These are phyloP conservation scores for Phoeniculus purpureus DNA, from an alignment of 2,797 vertebrate species.

Conservation along the genomic window DNA sequence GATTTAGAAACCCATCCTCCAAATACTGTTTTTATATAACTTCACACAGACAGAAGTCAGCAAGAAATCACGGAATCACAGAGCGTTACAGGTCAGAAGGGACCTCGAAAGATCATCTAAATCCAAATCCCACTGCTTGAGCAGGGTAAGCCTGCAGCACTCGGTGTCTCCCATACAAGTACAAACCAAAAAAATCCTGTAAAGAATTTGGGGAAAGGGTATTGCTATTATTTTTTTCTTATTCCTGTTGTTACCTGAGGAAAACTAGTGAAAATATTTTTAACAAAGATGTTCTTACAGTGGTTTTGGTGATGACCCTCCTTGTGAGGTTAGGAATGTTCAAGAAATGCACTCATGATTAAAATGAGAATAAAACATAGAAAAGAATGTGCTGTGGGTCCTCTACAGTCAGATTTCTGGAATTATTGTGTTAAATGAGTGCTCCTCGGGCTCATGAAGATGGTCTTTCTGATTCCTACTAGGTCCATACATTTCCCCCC, in stretches of 20 bases:
- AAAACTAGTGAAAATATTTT: neutral
- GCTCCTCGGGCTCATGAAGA: neutral
- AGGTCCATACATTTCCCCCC: neutral
- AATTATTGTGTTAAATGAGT: neutral
- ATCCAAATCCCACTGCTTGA: too few relatives aligned
- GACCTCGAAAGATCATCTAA: too few relatives aligned
- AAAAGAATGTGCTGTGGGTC: neutral
- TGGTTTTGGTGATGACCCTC: neutral
- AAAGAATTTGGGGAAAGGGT: fast-evolving
- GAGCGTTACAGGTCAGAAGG: too few relatives aligned
- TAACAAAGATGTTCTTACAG: neutral
- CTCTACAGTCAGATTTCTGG: neutral
- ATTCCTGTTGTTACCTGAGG: neutral
- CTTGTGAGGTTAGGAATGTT: neutral
- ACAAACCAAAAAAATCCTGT: neutral
- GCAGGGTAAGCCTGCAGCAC: too few relatives aligned
- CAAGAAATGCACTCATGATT: neutral
- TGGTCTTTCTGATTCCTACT: neutral
- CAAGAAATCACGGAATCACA: neutral
- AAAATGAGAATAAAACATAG: neutral
- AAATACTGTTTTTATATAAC: neutral
- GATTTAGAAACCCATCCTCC: neutral
- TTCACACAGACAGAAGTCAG: neutral
- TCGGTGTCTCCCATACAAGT: too few relatives aligned
- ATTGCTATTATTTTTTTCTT: neutral